These are phyloP conservation scores for Oreochromis niloticus DNA, from an alignment of 2,113 vertebrate species.

Conservation along the genomic window DNA sequence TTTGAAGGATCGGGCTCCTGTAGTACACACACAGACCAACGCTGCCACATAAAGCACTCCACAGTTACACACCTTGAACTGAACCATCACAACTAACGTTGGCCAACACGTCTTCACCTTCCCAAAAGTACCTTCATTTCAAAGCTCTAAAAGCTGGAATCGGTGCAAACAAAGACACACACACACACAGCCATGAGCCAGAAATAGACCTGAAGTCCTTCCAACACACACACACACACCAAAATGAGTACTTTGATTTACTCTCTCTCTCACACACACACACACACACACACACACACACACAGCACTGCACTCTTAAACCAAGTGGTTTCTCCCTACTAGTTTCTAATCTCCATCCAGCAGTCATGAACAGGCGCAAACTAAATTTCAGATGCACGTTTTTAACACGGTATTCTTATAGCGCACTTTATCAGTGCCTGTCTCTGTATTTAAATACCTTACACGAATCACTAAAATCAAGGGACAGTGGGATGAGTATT, in stretches of 20 bases:
- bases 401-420: not conserved
- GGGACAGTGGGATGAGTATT: not conserved
- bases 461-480: not conserved
- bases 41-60: not conserved
- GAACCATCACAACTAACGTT: not conserved
- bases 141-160: not conserved
- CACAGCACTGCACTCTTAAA: conserved; percentile 17
- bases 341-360: conserved; percentile 19
- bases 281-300: not conserved
- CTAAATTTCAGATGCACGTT: not conserved
- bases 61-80: not conserved
- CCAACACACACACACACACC: not conserved
- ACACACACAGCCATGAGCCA: not conserved
- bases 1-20: not conserved
- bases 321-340: conserved; percentile 11
- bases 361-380: not conserved
- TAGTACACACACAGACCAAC: not conserved
- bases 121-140: not conserved
- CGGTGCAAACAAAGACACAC: not conserved
- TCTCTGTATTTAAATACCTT: not conserved
- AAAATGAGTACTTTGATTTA: conserved; percentile 26
- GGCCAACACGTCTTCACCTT: not conserved
- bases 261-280: not conserved
- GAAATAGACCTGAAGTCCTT: not conserved
- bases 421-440: not conserved